Evolutionary conservation across 1,140 invertebrate genomes (phyloP), one percentile per base, ranked within the genome.

Genomic region (Luehdorfia chinensis): DNA sequence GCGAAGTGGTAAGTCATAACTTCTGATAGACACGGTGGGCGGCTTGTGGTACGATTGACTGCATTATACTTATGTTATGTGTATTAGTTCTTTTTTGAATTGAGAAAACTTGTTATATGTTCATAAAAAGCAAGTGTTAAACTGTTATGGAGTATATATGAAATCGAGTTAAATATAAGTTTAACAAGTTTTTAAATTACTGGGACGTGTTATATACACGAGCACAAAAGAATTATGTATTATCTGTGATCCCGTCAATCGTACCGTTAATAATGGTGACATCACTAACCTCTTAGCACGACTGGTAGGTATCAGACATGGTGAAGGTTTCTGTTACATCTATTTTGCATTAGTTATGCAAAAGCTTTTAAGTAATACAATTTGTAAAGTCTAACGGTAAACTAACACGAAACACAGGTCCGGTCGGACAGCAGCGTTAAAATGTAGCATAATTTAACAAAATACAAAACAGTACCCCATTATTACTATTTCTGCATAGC

Each of bases 1-100:
- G 91, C 46, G 93, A 94, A 90, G 93, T 94, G 92, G 92, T 94
- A 88, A 92, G 92, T 84, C 3, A 3, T 28, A 7, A 23, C 8
- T 23, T 33, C 44, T 19, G 12, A 15, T 28, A 55, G 12, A 36
- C 19, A 5, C 32, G 19, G 8, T 31, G 32, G 4, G 27, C 13
- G 5, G 49, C 18, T 27, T 14, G 1, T 16, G 2, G 11, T 13
- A 43, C 37, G 37, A 28, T 27, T 15, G 37, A 43, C 21, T 4
- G 13, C 8, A 27, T 39, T 15, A 39, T 8, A 39, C 19, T 3
- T 21, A 3, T n/a, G 1, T 13, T 23, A 13, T 7, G 23, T 21
- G 9, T 39, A 11, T 18, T 36, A 36, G 14, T 36, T 36, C 14
- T 32, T 33, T 36, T 36, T n/a, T 19, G n/a, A n/a, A n/a, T n/a